Percentiles rank a stretch among this genome's conserved stretches.
Conservation (phyloP, 1,140 invertebrate species). For the Phortica variegata region DNA sequence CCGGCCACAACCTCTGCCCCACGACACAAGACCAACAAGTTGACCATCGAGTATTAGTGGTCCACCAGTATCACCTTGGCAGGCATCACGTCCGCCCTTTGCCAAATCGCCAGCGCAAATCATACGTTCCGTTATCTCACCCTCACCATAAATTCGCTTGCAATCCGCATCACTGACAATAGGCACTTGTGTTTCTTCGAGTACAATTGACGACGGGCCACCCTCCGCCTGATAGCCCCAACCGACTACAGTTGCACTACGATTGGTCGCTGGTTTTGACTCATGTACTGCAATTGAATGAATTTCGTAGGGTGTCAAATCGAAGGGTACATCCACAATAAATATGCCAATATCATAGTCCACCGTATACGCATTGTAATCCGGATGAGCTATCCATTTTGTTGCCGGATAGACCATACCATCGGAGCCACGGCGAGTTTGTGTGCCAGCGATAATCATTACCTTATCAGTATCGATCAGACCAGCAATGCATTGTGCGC, state of each 20-base stretch:
- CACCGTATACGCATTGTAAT: conserved; percentile 57
- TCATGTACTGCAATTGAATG: conserved; percentile 23
- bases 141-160: conserved; percentile 24
- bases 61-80: conserved; percentile 69
- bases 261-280: conserved; percentile 39
- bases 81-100: conserved; percentile 64
- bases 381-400: conserved; percentile 57
- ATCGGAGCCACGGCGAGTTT: conserved; percentile 45
- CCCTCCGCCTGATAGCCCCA: conserved; percentile 60
- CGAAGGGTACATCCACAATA: conserved; percentile 39
- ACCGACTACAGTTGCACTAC: conserved; percentile 59
- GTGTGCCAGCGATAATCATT: conserved; percentile 32
- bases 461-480: conserved; percentile 21
- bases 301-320: conserved; percentile 25
- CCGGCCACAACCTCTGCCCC: conserved; percentile 65
- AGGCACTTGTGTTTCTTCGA: conserved; percentile 58
- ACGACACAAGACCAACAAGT: conserved; percentile 65
- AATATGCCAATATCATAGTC: conserved; percentile 65
- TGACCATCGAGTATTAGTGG: conserved; percentile 62
- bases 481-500: conserved; percentile 33
- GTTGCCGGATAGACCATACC: conserved; percentile 50
- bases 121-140: conserved; percentile 59
- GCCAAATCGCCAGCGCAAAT: conserved; percentile 65
- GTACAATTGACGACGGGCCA: conserved; percentile 56
- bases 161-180: conserved; percentile 43